Base-by-base conservation (phyloP, 2,113 vertebrate species). In the Corythaixoides concolor region DNA sequence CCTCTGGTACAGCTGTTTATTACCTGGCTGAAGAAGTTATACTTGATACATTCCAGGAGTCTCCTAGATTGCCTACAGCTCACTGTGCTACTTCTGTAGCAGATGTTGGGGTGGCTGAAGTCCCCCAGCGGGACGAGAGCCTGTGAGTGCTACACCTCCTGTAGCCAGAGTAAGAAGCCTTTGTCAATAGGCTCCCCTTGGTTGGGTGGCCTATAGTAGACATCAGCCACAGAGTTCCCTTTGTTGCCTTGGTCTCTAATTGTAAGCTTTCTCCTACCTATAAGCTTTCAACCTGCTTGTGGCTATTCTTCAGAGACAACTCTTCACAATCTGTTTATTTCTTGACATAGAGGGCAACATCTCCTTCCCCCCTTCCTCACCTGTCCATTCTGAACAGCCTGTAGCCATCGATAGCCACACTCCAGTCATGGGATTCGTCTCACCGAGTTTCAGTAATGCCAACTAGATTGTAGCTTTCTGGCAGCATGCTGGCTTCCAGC, bases 111-210 rank as follows among this genome's bases (percentile, higher is more conserved):
- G 4, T 52, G 21, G 14, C 4, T 60, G 21, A 75, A 30, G 5
- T 8, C 2, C 14, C 6, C 3, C 14, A 22, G 21, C 11, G 33
- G 43, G 27, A 73, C 1, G 13, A 60, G 7, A 58, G 14, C 6
- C 35, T 76, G 7, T 1, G 9, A 33, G 5, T 0, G 0, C 1
- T 1, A 52, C 52, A 28, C 2, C 8, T 68, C 28, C 23, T 17
- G 10, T 20, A 81, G 33, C 16, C 68, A 33, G 9, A 62, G 28
- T 21, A 45, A 76, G 52, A 68, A 47, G 7, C 2, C 14, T 91
- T 53, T 8, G 5, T 27, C 39, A 62, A 4, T 9, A 81, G 13
- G 11, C 9, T 82, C 8, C 5, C 13, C 3, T 60, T 56, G 18
- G 18, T 26, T 2, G 1, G 24, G 12, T 1, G 10, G 5, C 26